A percentile compares a stretch with the other conserved stretches of the same genome.
Evolutionary conservation across 2,797 vertebrate species (phyloP).

Genomic region (Rhinogobio ventralis): DNA sequence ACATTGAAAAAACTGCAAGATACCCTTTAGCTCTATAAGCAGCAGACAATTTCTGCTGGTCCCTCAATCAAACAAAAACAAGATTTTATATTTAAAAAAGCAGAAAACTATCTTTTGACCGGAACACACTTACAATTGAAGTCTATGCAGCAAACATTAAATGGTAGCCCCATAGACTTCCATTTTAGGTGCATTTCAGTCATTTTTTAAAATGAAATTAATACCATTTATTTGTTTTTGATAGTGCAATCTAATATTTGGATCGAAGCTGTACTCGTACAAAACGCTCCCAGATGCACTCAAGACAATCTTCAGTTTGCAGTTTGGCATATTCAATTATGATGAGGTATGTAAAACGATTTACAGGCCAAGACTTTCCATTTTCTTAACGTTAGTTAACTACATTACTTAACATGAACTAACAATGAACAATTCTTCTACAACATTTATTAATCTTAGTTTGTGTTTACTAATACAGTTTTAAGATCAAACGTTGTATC

Average conservation of each 20-base stretch:
- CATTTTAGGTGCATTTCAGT: neutral
- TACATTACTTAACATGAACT: neutral
- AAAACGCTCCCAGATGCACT: constrained; percentile 89
- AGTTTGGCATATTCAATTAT: constrained; percentile 96
- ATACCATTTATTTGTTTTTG: constrained; percentile 31
- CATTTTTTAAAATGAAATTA: neutral
- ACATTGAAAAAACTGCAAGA: neutral
- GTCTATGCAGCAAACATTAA: too few species aligned
- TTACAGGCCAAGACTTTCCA: too few species aligned
- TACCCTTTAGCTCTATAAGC: neutral
- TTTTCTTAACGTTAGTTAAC: neutral
- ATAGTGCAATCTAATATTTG: constrained; percentile 93
- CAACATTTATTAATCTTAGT: neutral
- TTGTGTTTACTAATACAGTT: neutral
- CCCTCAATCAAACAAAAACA: neutral
- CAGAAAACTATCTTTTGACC: neutral
- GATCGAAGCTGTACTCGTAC: constrained; percentile 93
- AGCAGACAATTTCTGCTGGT: neutral
- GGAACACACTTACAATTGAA: neutral
- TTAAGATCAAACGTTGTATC: neutral
- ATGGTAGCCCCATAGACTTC: neutral
- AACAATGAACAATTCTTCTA: neutral
- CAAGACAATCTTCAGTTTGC: constrained; percentile 92
- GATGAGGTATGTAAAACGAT: constrained; percentile 83
- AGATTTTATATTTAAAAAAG: neutral